phyloP scores from a whole-genome alignment of 2,888 invertebrate species.

The Meiosimyza decipiens region DNA sequence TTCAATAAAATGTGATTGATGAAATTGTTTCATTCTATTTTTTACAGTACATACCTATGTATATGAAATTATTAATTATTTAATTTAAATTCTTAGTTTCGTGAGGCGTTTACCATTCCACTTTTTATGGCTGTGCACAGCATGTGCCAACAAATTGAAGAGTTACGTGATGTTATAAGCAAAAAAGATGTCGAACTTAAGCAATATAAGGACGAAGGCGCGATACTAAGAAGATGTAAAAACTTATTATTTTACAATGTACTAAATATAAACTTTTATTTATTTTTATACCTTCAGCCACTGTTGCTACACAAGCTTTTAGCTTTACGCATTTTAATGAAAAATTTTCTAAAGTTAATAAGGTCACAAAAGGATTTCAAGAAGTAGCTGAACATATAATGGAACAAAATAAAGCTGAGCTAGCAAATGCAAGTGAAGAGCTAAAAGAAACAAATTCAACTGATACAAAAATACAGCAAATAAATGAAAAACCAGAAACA shows the following conservation, averaged over 20 bases:
- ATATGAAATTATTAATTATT: not conserved
- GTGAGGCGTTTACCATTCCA: constrained; percentile 47
- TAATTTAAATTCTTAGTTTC: constrained; percentile 48
- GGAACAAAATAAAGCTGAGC: constrained; percentile 22
- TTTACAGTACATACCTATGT: no score
- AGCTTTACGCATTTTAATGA: constrained; percentile 45
- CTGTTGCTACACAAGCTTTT: constrained; percentile 54
- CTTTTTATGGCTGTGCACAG: constrained; percentile 46
- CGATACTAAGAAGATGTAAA: constrained; percentile 54
- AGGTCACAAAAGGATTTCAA: constrained; percentile 37
- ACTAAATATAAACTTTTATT: constrained; percentile 4
- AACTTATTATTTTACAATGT: not conserved
- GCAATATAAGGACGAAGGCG: constrained; percentile 59
- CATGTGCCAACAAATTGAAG: constrained; percentile 47
- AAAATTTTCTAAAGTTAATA: constrained; percentile 39
- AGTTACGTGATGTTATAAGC: constrained; percentile 49
- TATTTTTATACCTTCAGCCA: constrained; percentile 47
- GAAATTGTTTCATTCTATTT: not conserved
- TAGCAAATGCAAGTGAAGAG: not conserved
- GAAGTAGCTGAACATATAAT: constrained; percentile 41
- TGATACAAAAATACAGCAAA: not conserved
- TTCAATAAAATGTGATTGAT: no score
- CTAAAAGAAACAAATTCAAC: constrained; percentile 2
- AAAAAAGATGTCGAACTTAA: constrained; percentile 61
- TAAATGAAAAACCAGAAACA: not conserved